Percentiles rank a stretch among this genome's conserved stretches.
Evolutionary conservation across 2,797 vertebrate species (phyloP).

Genomic region (Anguilla megastoma): DNA sequence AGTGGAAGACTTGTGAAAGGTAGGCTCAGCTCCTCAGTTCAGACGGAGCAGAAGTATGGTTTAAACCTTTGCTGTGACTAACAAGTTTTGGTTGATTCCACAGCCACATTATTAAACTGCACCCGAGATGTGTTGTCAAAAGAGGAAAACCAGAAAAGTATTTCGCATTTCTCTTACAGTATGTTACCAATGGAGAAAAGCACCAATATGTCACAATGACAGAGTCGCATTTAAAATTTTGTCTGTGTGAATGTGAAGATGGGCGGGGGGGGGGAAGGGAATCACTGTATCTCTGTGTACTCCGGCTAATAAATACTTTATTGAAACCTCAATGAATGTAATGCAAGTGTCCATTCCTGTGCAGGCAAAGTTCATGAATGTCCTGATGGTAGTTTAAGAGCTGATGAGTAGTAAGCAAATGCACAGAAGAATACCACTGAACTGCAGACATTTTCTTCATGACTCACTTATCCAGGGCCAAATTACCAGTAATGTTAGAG

Average conservation of each 20-base stretch:
- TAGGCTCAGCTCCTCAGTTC: neutral
- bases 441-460: neutral
- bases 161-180: neutral
- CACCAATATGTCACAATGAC: neutral
- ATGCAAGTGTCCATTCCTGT: neutral
- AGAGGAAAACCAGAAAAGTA: neutral
- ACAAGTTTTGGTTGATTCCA: neutral
- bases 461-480: neutral
- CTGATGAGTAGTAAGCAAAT: neutral
- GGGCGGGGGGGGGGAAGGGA: conserved; percentile 18
- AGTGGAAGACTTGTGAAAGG: neutral
- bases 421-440: neutral
- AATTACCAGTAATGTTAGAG: neutral
- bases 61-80: neutral
- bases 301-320: conserved; percentile 70
- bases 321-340: conserved; percentile 48
- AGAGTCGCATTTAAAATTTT: neutral
- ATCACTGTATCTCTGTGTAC: conserved; percentile 36
- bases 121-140: neutral
- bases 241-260: conserved; percentile 34
- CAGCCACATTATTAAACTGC: neutral
- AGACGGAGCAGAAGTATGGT: neutral
- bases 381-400: neutral
- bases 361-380: conserved; percentile 1
- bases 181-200: neutral